Conservation (phyloP, 2,113 vertebrate species). For the Hiodon alosoides region DNA sequence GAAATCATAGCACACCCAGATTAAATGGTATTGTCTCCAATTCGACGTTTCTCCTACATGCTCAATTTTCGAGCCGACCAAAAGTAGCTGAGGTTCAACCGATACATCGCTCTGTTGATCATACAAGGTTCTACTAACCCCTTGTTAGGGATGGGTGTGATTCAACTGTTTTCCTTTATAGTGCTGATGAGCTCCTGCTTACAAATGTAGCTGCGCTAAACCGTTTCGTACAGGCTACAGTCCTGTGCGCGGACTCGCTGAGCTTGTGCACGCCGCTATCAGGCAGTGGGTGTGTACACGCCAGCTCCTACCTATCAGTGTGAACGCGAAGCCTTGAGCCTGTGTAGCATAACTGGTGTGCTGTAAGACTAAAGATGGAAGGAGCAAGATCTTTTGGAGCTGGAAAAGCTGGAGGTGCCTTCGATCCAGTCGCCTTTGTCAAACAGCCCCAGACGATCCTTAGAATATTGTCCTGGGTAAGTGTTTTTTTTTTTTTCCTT, state of each 20-base stretch:
- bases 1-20: too few relatives aligned
- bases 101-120: too few relatives aligned
- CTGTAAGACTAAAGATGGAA: slow-evolving; percentile 58
- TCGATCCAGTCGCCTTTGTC: slow-evolving; percentile 69
- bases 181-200: not conserved
- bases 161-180: not conserved
- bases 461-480: slow-evolving; percentile 69
- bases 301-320: slow-evolving; percentile 20
- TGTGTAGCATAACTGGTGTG: slow-evolving; percentile 16
- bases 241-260: not conserved
- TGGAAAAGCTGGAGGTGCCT: slow-evolving; percentile 64
- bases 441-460: slow-evolving; percentile 73
- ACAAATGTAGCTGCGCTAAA: not conserved
- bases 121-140: too few relatives aligned
- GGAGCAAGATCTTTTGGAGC: slow-evolving; percentile 72
- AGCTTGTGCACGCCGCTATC: slow-evolving; percentile 17
- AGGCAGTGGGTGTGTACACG: slow-evolving; percentile 25
- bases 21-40: too few relatives aligned
- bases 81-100: too few relatives aligned
- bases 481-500: slow-evolving; percentile 23
- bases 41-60: too few relatives aligned
- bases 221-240: not conserved
- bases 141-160: not conserved
- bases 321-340: slow-evolving; percentile 5
- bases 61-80: too few relatives aligned